Conservation (phyloP, 2,797 vertebrate genomes). For the Platyrinchus mystaceus region DNA sequence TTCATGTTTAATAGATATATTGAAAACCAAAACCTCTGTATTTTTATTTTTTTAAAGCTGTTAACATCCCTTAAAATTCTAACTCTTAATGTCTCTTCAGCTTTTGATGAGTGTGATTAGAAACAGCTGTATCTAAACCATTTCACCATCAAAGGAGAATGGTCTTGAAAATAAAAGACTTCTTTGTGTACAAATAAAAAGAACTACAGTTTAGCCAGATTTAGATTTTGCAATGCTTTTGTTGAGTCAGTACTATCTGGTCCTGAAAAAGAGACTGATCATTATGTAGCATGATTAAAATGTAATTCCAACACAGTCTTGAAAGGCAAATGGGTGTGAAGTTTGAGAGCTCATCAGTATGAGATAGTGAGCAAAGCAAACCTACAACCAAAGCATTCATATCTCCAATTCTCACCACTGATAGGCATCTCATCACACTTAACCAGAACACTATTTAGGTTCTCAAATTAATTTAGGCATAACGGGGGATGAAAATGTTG, state of each 20-base stretch:
- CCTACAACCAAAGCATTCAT: background rate
- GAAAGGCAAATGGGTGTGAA: background rate
- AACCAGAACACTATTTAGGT: background rate
- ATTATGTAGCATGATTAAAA: background rate
- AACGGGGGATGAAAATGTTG: background rate
- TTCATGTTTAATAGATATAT: background rate
- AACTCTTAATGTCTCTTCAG: background rate
- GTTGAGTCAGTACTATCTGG: background rate
- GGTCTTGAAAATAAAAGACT: background rate
- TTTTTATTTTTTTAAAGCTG: background rate
- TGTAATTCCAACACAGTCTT: background rate
- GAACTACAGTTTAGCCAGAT: background rate
- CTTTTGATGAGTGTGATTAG: background rate
- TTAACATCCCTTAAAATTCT: background rate
- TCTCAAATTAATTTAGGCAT: background rate
- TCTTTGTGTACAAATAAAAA: background rate
- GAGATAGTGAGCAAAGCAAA: background rate
- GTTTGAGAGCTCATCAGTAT: background rate
- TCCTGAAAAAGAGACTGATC: background rate
- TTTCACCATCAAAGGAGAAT: background rate
- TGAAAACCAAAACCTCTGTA: background rate
- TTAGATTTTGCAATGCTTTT: background rate
- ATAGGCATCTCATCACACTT: background rate
- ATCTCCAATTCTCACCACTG: background rate
- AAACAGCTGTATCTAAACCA: background rate